phyloP scores from a whole-genome alignment of 1,140 invertebrate species.

The Trichonephila clavata region DNA sequence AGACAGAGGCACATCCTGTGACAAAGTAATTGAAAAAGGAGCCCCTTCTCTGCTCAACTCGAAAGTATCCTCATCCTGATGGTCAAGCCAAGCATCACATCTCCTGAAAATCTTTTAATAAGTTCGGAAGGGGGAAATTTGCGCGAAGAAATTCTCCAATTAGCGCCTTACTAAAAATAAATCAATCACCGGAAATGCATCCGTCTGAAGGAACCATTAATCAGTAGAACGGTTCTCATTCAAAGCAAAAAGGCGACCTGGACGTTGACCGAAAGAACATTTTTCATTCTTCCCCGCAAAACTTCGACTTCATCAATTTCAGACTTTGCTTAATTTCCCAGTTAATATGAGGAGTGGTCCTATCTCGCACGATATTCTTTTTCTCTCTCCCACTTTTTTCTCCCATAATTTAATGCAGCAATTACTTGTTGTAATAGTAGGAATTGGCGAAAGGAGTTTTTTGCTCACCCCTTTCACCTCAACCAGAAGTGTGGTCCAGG shows the following conservation, averaged over 20 bases:
- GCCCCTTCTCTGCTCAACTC: neutral
- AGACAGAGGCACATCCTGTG: neutral
- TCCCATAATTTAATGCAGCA: neutral
- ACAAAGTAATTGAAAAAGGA: neutral
- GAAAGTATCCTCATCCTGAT: neutral
- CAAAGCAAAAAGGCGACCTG: neutral
- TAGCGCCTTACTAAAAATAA: constrained; percentile 36
- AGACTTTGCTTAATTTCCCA: constrained; percentile 38
- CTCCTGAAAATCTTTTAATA: constrained; percentile 1
- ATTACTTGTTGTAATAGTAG: constrained; percentile 25
- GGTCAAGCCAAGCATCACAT: neutral
- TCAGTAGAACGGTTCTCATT: constrained; percentile 41
- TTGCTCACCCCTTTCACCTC: neutral
- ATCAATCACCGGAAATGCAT: constrained; percentile 53
- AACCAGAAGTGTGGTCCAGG: neutral
- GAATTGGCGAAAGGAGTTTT: constrained; percentile 23
- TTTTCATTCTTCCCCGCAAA: constrained; percentile 1
- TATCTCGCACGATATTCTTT: neutral
- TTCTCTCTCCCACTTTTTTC: neutral
- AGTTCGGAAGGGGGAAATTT: neutral
- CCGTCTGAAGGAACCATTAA: constrained; percentile 25
- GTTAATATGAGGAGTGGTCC: constrained; percentile 33
- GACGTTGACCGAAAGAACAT: neutral
- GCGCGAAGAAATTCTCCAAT: constrained; percentile 43
- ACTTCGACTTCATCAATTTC: constrained; percentile 19